Conservation (phyloP, 2,888 invertebrate species). For the Apamea sordens region DNA sequence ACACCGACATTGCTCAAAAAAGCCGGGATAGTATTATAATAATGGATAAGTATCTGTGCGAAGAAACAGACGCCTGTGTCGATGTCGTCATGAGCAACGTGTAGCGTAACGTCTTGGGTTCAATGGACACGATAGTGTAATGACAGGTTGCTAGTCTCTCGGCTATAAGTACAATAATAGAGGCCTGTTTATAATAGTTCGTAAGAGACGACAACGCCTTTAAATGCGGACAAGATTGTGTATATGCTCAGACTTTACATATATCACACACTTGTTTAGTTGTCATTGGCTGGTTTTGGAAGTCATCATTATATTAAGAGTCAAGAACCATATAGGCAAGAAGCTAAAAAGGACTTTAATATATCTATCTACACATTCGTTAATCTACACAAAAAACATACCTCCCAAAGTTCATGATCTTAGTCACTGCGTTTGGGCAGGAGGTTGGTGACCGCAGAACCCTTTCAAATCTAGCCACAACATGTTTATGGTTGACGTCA, state of each 20-base stretch:
- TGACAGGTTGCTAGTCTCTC: constrained; percentile 55
- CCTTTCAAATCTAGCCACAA: constrained; percentile 46
- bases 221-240: neutral
- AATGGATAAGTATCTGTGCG: constrained; percentile 10
- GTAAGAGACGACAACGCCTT: constrained; percentile 18
- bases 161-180: constrained; percentile 45
- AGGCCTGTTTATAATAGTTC: constrained; percentile 36
- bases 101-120: constrained; percentile 47
- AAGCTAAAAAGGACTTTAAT: neutral
- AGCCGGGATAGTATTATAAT: constrained; percentile 5
- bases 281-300: neutral
- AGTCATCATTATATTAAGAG: neutral
- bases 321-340: neutral
- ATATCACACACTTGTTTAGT: neutral
- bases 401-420: constrained; percentile 16
- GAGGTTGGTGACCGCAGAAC: constrained; percentile 41
- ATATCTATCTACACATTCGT: neutral
- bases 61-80: constrained; percentile 2
- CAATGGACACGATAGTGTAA: constrained; percentile 55
- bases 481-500: constrained; percentile 46
- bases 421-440: constrained; percentile 32
- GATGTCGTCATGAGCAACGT: constrained; percentile 35
- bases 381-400: constrained; percentile 1
- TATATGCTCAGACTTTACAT: neutral
- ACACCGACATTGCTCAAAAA: neutral